phyloP scores from a whole-genome alignment of 2,113 vertebrate genomes.

The Syngnathus floridae region DNA sequence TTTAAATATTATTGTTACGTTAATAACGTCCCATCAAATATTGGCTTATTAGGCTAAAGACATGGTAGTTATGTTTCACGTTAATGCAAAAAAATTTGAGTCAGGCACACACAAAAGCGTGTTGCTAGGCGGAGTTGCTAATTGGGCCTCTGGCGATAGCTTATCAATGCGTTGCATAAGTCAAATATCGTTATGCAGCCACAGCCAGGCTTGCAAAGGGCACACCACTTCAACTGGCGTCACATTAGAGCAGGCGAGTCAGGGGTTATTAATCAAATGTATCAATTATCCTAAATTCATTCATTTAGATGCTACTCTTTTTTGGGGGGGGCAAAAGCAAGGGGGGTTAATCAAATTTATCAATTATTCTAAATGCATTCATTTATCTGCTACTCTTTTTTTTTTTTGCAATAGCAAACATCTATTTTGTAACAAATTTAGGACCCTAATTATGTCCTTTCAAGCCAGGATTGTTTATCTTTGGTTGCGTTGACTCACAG shows the following conservation, averaged over 20 bases:
- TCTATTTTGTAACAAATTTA: too few relatives aligned
- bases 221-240: neutral
- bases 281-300: neutral
- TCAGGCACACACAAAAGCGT: neutral
- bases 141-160: constrained; percentile 37
- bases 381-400: too few relatives aligned
- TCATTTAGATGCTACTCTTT: neutral
- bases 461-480: too few relatives aligned
- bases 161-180: constrained; percentile 54
- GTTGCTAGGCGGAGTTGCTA: constrained; percentile 28
- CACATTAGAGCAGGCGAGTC: neutral
- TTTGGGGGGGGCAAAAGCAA: too few relatives aligned
- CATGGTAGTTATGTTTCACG: neutral
- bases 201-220: neutral
- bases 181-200: constrained; percentile 2
- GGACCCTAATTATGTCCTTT: too few relatives aligned
- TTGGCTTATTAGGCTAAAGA: neutral
- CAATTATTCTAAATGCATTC: neutral
- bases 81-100: neutral
- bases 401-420: too few relatives aligned
- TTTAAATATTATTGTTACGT: too few relatives aligned
- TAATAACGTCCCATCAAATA: too few relatives aligned
- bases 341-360: neutral
- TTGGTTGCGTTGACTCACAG: too few relatives aligned
- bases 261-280: neutral